Base-by-base conservation (phyloP, 2,113 vertebrate genomes). In the Polypterus senegalus region DNA sequence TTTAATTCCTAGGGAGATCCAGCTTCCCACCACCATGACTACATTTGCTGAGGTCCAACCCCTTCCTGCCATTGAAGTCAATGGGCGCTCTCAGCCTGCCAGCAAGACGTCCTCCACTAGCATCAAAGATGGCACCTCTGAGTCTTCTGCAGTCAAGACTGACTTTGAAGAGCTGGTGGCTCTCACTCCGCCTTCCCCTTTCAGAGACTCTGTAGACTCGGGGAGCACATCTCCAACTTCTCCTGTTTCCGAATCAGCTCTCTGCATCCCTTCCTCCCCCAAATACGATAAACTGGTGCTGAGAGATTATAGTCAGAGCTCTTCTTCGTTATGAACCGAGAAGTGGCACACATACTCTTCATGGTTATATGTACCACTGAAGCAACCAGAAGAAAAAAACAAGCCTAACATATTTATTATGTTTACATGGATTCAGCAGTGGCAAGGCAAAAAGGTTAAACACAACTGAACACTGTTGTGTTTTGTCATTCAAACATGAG, bases 291-390 rank as follows among this genome's bases (percentile, higher is more conserved):
- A 86, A 4, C 89, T 98, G 51, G 84, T 90, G 64, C 89, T 99
- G 74, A 84, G 94, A 83, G 92, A 98, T 83, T 98, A 97, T 82
- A 89, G 91, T 72, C 96, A 98, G 86, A 99, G 96, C 77, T 99
- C 96, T 65, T 99, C 96, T 66, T 99, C 96, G 3, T 84, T 99
- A 89, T 99, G 89, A 98, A 81, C 69, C 52, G 48, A 51, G 7
- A 4, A 5, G 49, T 63, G 57, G 47, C 11, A 57, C 27, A 10
- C 27, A 11, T 49, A 63, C 43, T 6, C 5, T 61, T 6, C 48
- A 4, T 44, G 48, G 48, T 8, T 52, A n/a, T n/a, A 9, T 44
- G 48, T 54, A 61, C 46, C 56, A 45, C 27, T 27, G 27, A 57
- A 45, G 56, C 56, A 57, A 48, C 43, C 47, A 27, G 43, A 46